These are phyloP conservation scores for Eupeodes corollae DNA, from an alignment of 1,140 invertebrate species.

Conservation along the genomic window DNA sequence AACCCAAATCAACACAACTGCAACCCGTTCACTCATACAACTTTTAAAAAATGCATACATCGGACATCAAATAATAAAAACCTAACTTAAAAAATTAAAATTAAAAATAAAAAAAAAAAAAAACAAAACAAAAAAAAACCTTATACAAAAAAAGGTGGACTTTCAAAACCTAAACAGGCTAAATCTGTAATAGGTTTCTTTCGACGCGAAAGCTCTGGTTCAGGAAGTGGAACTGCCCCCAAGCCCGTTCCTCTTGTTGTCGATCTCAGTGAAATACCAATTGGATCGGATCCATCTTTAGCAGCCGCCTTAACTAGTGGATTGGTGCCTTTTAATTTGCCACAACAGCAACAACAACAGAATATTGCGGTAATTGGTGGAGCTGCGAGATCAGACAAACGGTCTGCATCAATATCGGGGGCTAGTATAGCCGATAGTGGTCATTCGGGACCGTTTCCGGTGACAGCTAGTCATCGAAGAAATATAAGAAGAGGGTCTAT, in stretches of 20 bases:
- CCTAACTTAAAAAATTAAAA: neutral
- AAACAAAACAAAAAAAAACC: conserved; percentile 3
- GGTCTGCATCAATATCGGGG: conserved; percentile 34
- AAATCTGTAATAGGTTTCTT: conserved; percentile 62
- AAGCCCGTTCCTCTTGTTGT: conserved; percentile 28
- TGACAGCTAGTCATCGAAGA: conserved; percentile 44
- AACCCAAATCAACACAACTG: neutral
- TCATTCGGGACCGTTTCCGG: conserved; percentile 30
- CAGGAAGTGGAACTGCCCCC: conserved; percentile 39
- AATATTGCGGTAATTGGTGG: conserved; percentile 10
- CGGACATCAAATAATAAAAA: neutral
- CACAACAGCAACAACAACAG: conserved; percentile 11
- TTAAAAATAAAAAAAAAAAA: neutral
- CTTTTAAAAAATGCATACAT: neutral
- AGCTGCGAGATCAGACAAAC: conserved; percentile 26
- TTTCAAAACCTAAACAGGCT: conserved; percentile 57
- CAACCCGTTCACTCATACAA: neutral
- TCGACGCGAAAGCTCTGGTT: conserved; percentile 52
- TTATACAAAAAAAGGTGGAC: conserved; percentile 43
- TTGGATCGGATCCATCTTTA: conserved; percentile 21
- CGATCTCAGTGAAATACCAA: conserved; percentile 1
- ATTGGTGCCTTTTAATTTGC: conserved; percentile 4
- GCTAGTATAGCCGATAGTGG: conserved; percentile 18
- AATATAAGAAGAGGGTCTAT: conserved; percentile 53
- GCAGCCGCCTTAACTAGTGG: conserved; percentile 12